Percentiles rank a stretch among this genome's conserved stretches.
These are phyloP conservation scores for Thermophis baileyi DNA, from an alignment of 2,113 vertebrate species.

Conservation along the genomic window DNA sequence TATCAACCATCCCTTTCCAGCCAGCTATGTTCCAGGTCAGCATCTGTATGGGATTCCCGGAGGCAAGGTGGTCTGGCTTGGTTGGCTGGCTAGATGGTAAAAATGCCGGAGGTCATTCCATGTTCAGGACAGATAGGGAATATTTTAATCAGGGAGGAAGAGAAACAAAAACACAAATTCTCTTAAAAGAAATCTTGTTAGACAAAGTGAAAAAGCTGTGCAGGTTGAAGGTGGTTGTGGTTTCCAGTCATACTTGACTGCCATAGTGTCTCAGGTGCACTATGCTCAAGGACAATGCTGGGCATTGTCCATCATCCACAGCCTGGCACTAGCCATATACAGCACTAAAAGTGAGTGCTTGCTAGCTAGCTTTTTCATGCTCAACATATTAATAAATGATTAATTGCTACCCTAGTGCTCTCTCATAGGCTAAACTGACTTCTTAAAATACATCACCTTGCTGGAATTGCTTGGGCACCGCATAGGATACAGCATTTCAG, in stretches of 20 bases:
- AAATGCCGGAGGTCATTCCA: too few relatives aligned
- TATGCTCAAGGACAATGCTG: background rate
- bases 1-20: too few relatives aligned
- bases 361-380: background rate
- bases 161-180: background rate
- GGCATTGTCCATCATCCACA: background rate
- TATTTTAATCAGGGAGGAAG: background rate
- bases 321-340: background rate
- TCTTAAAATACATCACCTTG: background rate
- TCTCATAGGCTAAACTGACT: background rate
- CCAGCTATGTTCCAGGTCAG: too few relatives aligned
- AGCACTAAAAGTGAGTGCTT: background rate
- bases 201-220: background rate
- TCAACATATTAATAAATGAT: background rate
- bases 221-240: background rate
- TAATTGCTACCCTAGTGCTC: background rate
- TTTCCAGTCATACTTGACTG: background rate
- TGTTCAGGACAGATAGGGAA: background rate
- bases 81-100: too few relatives aligned
- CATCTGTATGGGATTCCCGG: too few relatives aligned
- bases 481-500: background rate
- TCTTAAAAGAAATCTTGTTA: background rate
- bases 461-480: background rate
- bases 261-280: background rate
- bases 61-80: too few relatives aligned